Percentiles rank a stretch among this genome's conserved stretches.
Conservation (phyloP, 2,888 invertebrate species). For the Drosophila meridionalis region DNA sequence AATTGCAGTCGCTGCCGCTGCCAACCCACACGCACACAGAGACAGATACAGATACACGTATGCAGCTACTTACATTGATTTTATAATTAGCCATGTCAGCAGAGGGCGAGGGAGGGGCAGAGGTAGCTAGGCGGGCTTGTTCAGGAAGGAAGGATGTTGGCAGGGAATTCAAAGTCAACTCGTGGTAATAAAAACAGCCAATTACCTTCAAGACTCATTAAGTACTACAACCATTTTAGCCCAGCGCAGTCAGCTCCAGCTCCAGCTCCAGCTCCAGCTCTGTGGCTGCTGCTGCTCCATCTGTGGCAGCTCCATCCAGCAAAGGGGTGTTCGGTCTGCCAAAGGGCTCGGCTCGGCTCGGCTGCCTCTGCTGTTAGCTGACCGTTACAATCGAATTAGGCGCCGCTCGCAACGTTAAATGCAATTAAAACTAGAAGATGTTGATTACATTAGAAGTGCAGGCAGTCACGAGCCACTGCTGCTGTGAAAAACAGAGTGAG, state of each 20-base stretch:
- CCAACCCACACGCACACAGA: neutral
- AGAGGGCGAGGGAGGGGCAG: neutral
- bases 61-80: slow-evolving; percentile 69
- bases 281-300: neutral
- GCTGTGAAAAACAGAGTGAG: slow-evolving; percentile 16
- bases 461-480: slow-evolving; percentile 41
- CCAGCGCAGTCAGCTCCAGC: slow-evolving; percentile 15
- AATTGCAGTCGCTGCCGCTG: slow-evolving; percentile 10
- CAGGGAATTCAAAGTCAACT: slow-evolving; percentile 62
- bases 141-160: slow-evolving; percentile 21
- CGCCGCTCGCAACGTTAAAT: slow-evolving; percentile 71
- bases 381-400: slow-evolving; percentile 76
- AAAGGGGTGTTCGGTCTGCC: slow-evolving; percentile 10
- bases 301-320: neutral
- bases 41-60: slow-evolving; percentile 6
- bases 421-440: slow-evolving; percentile 80
- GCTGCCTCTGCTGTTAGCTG: slow-evolving; percentile 62
- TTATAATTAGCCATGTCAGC: slow-evolving; percentile 69
- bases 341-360: slow-evolving; percentile 47
- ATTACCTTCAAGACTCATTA: slow-evolving; percentile 78
- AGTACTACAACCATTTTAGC: slow-evolving; percentile 58
- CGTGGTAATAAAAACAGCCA: slow-evolving; percentile 72
- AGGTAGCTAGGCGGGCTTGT: neutral
- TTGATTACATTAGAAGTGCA: slow-evolving; percentile 78
- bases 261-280: neutral